Percentiles rank a stretch among this genome's conserved stretches.
phyloP scores from a whole-genome alignment of 1,140 invertebrate genomes.

The Propsilocerus akamusi region DNA sequence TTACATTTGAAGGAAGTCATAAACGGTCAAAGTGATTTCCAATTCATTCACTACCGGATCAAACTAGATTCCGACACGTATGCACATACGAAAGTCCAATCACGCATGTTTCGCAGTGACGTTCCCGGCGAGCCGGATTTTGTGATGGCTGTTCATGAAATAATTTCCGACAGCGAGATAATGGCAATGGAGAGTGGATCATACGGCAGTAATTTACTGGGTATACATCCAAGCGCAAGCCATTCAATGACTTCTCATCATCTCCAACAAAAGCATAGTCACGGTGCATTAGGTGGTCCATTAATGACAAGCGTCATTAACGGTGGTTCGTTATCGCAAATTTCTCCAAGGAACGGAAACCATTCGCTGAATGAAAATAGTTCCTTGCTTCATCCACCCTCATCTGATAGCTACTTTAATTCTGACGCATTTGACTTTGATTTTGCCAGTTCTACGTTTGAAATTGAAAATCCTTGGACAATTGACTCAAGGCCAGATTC shows the following conservation, averaged over 20 bases:
- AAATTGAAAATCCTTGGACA: slow-evolving; percentile 19
- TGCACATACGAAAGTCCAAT: slow-evolving; percentile 73
- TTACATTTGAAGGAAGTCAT: slow-evolving; percentile 54
- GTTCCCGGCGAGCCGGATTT: slow-evolving; percentile 57
- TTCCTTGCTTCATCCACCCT: not conserved
- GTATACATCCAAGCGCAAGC: slow-evolving; percentile 10
- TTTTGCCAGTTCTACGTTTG: slow-evolving; percentile 21
- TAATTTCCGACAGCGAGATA: slow-evolving; percentile 44
- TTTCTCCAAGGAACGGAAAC: slow-evolving; percentile 7
- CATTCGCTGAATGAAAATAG: not conserved
- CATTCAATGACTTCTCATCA: not conserved
- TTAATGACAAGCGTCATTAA: slow-evolving; percentile 45
- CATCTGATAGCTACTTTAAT: slow-evolving; percentile 13
- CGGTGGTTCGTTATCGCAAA: slow-evolving; percentile 24
- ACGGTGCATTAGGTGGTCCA: slow-evolving; percentile 33
- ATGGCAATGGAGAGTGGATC: slow-evolving; percentile 29
- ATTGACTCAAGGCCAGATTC: slow-evolving; percentile 22
- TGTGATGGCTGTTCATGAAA: slow-evolving; percentile 80
- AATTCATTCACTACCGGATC: slow-evolving; percentile 27
- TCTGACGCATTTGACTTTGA: slow-evolving; percentile 22
- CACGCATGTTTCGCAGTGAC: slow-evolving; percentile 60
- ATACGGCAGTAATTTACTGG: slow-evolving; percentile 12
- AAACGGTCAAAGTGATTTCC: slow-evolving; percentile 31
- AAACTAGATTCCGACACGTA: slow-evolving; percentile 62
- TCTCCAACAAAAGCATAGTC: slow-evolving; percentile 11